phyloP scores from a whole-genome alignment of 2,888 invertebrate genomes.

The Ophraella communa region DNA sequence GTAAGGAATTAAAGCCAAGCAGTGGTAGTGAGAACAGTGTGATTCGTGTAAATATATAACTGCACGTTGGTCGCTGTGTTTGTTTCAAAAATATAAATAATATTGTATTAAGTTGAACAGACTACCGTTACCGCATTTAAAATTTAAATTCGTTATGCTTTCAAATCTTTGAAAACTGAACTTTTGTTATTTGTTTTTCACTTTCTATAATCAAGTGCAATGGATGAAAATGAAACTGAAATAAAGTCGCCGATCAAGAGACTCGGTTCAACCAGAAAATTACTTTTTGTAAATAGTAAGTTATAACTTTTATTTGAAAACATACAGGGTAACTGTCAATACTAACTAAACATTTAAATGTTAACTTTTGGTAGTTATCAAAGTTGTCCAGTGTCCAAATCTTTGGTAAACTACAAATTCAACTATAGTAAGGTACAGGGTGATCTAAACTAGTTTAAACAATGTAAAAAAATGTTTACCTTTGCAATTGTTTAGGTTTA shows the following conservation, averaged over 20 bases:
- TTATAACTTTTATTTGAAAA: conserved; percentile 44
- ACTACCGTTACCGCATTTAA: not conserved
- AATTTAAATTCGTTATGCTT: conserved; percentile 3
- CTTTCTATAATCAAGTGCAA: conserved; percentile 45
- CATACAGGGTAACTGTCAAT: not conserved
- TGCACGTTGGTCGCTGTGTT: conserved; percentile 2
- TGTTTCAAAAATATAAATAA: not conserved
- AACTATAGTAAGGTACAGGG: no score
- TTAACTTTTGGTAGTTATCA: no score
- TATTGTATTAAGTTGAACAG: conserved; percentile 3
- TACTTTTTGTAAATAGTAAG: conserved; percentile 81
- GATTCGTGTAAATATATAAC: conserved; percentile 20
- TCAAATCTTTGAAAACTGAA: conserved; percentile 11
- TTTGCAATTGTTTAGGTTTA: no score
- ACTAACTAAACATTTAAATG: no score
- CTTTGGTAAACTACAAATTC: no score
- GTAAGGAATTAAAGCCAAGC: conserved; percentile 4
- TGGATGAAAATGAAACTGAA: conserved; percentile 79
- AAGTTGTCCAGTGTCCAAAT: no score
- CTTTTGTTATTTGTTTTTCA: conserved; percentile 1
- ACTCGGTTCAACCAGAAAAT: conserved; percentile 80
- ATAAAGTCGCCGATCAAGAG: conserved; percentile 81
- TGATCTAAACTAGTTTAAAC: no score
- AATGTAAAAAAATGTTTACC: no score
- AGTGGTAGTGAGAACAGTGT: conserved; percentile 15